These are phyloP conservation scores for Peromyscus nudipes DNA, from an alignment of 2,797 vertebrate species.

Conservation along the genomic window DNA sequence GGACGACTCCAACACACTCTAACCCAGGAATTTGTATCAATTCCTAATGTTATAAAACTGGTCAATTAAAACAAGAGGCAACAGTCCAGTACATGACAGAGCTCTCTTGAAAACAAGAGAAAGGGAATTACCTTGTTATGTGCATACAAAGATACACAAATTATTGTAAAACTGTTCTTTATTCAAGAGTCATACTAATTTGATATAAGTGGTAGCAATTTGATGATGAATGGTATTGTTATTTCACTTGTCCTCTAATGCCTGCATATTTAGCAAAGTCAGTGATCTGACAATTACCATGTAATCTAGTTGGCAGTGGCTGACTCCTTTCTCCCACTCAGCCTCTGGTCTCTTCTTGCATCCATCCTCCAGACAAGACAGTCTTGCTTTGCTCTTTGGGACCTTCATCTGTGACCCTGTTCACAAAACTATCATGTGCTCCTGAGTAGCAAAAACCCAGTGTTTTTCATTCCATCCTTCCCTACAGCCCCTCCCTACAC, in stretches of 20 bases:
- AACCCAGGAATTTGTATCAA: neutral
- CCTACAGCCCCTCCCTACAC: neutral
- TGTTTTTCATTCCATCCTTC: neutral
- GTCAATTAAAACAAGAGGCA: slow-evolving; percentile 37
- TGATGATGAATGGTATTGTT: slow-evolving; percentile 45
- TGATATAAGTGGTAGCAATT: slow-evolving; percentile 22
- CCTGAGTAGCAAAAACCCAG: neutral
- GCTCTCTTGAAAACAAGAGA: neutral
- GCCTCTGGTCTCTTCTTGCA: neutral
- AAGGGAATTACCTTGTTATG: neutral
- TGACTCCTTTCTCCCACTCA: neutral
- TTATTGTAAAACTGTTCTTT: neutral
- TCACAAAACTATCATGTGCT: neutral
- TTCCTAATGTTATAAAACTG: neutral
- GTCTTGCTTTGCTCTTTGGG: neutral
- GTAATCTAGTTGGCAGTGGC: neutral
- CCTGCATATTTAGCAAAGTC: slow-evolving; percentile 21
- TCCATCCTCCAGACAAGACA: neutral
- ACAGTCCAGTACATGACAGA: neutral
- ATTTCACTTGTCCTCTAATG: slow-evolving; percentile 33
- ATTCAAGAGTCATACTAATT: slow-evolving; percentile 33
- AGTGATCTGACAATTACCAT: neutral
- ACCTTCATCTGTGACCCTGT: neutral
- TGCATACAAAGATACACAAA: neutral
- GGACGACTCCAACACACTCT: neutral